Conservation (phyloP, 2,113 vertebrate genomes). For the Procavia capensis region DNA sequence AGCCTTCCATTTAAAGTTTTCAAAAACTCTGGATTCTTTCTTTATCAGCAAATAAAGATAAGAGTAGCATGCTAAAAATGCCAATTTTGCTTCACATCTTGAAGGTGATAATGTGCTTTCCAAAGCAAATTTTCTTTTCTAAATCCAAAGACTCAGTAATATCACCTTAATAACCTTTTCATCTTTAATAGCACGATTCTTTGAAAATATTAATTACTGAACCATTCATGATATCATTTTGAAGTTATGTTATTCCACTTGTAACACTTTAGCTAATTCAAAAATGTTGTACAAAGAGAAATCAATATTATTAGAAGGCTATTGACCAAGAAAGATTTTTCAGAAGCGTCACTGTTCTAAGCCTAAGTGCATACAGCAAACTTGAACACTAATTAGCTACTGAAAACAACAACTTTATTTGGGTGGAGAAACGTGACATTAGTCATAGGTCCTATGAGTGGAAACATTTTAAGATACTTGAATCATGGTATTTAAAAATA, state of each 20-base stretch:
- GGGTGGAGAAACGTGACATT: slow-evolving; percentile 72
- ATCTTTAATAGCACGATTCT: slow-evolving; percentile 73
- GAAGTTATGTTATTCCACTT: slow-evolving; percentile 72
- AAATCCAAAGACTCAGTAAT: slow-evolving; percentile 78
- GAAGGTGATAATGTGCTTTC: slow-evolving; percentile 84
- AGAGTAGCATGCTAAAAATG: slow-evolving; percentile 88
- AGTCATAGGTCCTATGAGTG: slow-evolving; percentile 76
- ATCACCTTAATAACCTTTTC: slow-evolving; percentile 77
- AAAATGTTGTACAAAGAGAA: slow-evolving; percentile 71
- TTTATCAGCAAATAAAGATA: slow-evolving; percentile 91
- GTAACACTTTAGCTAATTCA: slow-evolving; percentile 75
- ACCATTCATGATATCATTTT: slow-evolving; percentile 56
- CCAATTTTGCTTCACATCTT: slow-evolving; percentile 86
- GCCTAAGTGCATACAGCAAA: slow-evolving; percentile 64
- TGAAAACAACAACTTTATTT: slow-evolving; percentile 76
- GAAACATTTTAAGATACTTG: slow-evolving; percentile 64
- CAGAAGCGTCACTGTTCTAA: slow-evolving; percentile 63
- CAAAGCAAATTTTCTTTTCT: slow-evolving; percentile 83
- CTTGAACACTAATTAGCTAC: slow-evolving; percentile 69
- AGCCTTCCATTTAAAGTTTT: slow-evolving; percentile 82
- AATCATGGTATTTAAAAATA: slow-evolving; percentile 87
- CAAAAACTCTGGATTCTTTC: slow-evolving; percentile 88
- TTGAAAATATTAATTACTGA: slow-evolving; percentile 82
- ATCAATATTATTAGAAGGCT: slow-evolving; percentile 74
- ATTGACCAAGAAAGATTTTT: slow-evolving; percentile 68